A percentile compares a stretch with the other conserved stretches of the same genome.
phyloP scores from a whole-genome alignment of 2,888 invertebrate genomes.

The Nowickia ferox region DNA sequence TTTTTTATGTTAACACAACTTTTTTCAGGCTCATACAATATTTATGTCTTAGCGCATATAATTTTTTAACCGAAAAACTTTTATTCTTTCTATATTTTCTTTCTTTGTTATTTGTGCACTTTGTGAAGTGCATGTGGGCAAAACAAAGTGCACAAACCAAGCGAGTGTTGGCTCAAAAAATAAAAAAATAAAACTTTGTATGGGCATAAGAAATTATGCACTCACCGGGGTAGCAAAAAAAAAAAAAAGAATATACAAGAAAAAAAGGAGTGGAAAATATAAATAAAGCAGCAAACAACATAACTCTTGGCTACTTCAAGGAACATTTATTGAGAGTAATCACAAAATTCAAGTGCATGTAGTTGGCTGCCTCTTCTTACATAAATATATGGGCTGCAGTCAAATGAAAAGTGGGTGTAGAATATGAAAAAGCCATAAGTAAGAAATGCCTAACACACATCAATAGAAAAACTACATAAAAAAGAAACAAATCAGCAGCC shows the following conservation, averaged over 20 bases:
- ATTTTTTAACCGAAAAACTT: conserved; percentile 35
- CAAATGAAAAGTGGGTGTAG: conserved; percentile 41
- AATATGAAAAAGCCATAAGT: conserved; percentile 38
- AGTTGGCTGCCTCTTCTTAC: conserved; percentile 17
- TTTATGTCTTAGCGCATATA: conserved; percentile 41
- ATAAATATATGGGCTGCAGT: conserved; percentile 27
- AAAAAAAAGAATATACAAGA: conserved; percentile 1
- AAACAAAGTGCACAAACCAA: conserved; percentile 15
- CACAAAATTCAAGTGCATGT: conserved; percentile 40
- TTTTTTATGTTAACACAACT: conserved; percentile 14
- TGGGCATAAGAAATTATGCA: conserved; percentile 64
- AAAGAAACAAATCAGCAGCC: background rate
- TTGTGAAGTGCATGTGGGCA: conserved; percentile 47
- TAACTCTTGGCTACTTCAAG: conserved; percentile 68
- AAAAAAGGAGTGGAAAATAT: background rate
- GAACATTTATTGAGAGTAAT: conserved; percentile 70
- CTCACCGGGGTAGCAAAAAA: conserved; percentile 48
- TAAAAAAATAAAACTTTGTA: conserved; percentile 29
- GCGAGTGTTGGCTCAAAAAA: conserved; percentile 4
- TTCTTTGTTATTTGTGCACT: conserved; percentile 22
- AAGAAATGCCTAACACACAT: conserved; percentile 54
- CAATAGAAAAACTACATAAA: conserved; percentile 36
- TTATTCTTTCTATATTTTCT: conserved; percentile 13
- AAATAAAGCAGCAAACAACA: conserved; percentile 42
- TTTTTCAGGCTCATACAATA: conserved; percentile 35